Conservation (phyloP, 2,888 invertebrate genomes). For the Labia minor region DNA sequence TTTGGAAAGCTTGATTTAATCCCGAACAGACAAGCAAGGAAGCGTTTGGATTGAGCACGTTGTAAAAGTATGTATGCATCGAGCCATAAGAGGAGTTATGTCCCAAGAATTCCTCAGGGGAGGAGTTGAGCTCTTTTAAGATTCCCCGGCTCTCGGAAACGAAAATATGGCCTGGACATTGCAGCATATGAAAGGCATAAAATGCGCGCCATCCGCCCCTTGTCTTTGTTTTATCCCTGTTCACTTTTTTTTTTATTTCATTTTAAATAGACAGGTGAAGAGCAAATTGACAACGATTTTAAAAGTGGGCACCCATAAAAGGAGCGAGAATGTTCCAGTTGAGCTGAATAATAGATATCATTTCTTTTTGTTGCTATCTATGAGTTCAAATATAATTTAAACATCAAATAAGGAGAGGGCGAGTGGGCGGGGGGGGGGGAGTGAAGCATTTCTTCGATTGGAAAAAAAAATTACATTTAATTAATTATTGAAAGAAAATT, state of each 20-base stretch:
- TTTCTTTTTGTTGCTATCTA: no score
- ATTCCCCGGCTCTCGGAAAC: not conserved
- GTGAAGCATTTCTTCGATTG: no score
- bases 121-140: not conserved
- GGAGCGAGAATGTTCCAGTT: not conserved
- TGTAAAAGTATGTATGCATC: not conserved
- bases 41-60: not conserved
- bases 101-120: not conserved
- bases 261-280: not conserved
- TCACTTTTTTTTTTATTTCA: not conserved
- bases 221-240: not conserved
- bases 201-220: no score
- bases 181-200: not conserved
- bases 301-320: no score
- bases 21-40: not conserved
- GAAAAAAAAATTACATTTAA: no score
- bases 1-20: not conserved
- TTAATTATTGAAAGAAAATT: no score
- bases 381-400: no score
- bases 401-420: no score
- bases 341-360: no score
- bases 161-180: not conserved
- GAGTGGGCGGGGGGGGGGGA: no score
- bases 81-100: not conserved
- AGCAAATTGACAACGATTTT: not conserved